Conservation (phyloP, 2,888 invertebrate genomes). For the Meandrusa payeni region DNA sequence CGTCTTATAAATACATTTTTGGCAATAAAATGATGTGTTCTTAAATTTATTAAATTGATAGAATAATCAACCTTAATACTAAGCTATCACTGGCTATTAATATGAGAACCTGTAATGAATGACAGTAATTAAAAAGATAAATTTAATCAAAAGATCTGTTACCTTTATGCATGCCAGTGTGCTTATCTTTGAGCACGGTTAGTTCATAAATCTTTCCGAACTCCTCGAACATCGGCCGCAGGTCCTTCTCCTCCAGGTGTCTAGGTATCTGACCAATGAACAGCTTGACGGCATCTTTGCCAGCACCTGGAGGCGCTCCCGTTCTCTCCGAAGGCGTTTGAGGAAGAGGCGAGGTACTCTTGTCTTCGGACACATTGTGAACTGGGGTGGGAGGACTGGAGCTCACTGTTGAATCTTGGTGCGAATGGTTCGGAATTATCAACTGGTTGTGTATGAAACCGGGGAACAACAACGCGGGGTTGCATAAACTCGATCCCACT, state of each 20-base stretch:
- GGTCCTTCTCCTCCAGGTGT: conserved; percentile 92
- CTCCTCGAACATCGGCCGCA: conserved; percentile 94
- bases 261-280: conserved; percentile 97
- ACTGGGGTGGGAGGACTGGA: conserved; percentile 73
- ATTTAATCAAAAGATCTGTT: conserved; percentile 15
- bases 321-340: conserved; percentile 66
- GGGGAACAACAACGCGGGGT: conserved; percentile 54
- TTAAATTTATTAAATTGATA: too few species aligned
- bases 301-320: conserved; percentile 69
- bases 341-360: conserved; percentile 43
- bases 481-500: conserved; percentile 62
- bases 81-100: too few species aligned
- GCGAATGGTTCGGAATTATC: conserved; percentile 34
- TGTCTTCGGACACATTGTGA: conserved; percentile 45
- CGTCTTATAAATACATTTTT: too few species aligned
- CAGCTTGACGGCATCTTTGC: conserved; percentile 87
- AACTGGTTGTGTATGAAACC: conserved; percentile 53
- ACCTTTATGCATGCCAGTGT: conserved; percentile 97
- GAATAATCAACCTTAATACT: too few species aligned
- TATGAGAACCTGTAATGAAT: too few species aligned
- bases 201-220: conserved; percentile 97
- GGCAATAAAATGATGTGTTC: too few species aligned
- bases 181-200: conserved; percentile 95
- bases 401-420: conserved; percentile 48
- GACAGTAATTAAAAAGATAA: too few species aligned